Percentiles rank a stretch among this genome's conserved stretches.
These are phyloP conservation scores for Drosophila insularis DNA, from an alignment of 1,140 invertebrate species.

Conservation along the genomic window DNA sequence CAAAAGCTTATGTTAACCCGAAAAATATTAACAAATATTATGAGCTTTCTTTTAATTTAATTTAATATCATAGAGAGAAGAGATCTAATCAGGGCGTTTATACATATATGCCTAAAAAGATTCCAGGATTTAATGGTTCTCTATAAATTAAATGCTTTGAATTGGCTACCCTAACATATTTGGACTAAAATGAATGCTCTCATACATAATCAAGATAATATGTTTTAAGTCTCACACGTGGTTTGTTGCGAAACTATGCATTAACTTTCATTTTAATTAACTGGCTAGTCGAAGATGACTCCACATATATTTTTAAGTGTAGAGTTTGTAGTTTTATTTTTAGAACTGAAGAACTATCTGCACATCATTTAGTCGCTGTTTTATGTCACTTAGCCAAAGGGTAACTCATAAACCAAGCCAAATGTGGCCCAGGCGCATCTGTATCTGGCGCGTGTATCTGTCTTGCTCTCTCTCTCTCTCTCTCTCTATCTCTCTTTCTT, in stretches of 20 bases:
- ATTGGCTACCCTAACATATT: neutral
- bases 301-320: slow-evolving; percentile 18
- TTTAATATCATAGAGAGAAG: no score
- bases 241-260: slow-evolving; percentile 29
- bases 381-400: slow-evolving; percentile 69
- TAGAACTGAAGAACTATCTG: slow-evolving; percentile 70
- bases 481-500: neutral
- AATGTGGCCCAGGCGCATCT: slow-evolving; percentile 43
- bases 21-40: neutral
- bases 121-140: no score
- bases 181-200: neutral
- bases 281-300: slow-evolving; percentile 63
- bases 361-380: slow-evolving; percentile 76
- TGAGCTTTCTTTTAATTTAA: no score
- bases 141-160: no score
- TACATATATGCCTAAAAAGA: no score
- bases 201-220: neutral
- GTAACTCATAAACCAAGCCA: slow-evolving; percentile 70
- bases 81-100: no score
- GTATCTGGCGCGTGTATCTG: slow-evolving; percentile 77
- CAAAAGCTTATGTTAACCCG: neutral
- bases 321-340: slow-evolving; percentile 54
- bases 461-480: slow-evolving; percentile 39
- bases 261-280: slow-evolving; percentile 73
- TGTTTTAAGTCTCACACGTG: neutral